These are phyloP conservation scores for Turdus rufiventris DNA, from an alignment of 2,113 vertebrate genomes.

Conservation along the genomic window DNA sequence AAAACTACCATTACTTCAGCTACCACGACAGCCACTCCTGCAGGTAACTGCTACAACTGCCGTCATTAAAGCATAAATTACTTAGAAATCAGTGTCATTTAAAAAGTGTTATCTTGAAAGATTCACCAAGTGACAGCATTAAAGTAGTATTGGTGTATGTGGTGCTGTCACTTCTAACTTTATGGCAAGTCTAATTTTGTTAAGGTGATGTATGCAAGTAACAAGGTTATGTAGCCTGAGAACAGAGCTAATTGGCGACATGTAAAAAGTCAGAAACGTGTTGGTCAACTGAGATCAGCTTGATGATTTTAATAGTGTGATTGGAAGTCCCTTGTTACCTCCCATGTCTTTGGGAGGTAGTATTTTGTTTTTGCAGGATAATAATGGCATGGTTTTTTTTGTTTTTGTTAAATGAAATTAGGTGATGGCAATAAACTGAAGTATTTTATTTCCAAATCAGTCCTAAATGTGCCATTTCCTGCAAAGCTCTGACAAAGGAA, in stretches of 20 bases:
- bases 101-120: background rate
- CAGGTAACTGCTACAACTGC: slow-evolving; percentile 43
- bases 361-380: background rate
- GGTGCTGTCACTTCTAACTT: background rate
- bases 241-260: background rate
- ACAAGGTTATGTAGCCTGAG: background rate
- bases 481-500: background rate
- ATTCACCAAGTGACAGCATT: background rate
- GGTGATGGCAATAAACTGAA: background rate
- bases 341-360: background rate
- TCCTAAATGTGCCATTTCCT: background rate
- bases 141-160: background rate
- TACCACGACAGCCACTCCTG: background rate
- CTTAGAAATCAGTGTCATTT: background rate
- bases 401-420: background rate
- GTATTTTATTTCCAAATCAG: background rate
- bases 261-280: background rate
- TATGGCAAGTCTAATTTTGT: background rate
- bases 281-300: background rate
- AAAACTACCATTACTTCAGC: background rate
- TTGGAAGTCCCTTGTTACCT: background rate
- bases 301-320: background rate
- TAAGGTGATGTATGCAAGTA: background rate
- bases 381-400: background rate
- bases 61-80: background rate